These are phyloP conservation scores for Anolis apletophallus DNA, from an alignment of 2,797 vertebrate species.

Conservation along the genomic window DNA sequence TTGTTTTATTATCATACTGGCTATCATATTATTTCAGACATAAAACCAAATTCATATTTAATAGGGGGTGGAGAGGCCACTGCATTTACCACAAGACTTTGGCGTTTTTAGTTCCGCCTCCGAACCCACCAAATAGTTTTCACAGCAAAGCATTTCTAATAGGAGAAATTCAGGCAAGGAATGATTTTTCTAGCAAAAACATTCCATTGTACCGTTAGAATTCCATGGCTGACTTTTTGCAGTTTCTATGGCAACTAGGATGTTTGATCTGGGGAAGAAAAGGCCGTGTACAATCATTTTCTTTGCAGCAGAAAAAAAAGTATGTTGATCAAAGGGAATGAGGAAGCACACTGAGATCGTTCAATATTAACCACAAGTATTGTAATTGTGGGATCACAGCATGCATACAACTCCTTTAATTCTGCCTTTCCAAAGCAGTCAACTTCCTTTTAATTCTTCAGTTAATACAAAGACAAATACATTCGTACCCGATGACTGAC, in stretches of 20 bases:
- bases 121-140: not conserved
- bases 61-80: not conserved
- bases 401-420: conserved; percentile 7
- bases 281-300: conserved; percentile 54
- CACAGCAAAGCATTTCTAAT: conserved; percentile 57
- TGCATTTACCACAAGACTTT: not conserved
- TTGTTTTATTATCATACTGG: not conserved
- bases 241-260: conserved; percentile 82
- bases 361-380: conserved; percentile 43
- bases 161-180: conserved; percentile 46
- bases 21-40: not conserved
- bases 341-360: conserved; percentile 41
- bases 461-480: conserved; percentile 42
- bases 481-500: not conserved
- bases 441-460: conserved; percentile 48
- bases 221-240: conserved; percentile 70
- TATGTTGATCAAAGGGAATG: conserved; percentile 57
- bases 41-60: not conserved
- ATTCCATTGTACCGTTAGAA: conserved; percentile 72
- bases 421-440: not conserved
- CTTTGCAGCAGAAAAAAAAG: conserved; percentile 66
- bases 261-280: conserved; percentile 76
- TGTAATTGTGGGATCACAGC: conserved; percentile 34
- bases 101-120: not conserved
- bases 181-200: conserved; percentile 76